phyloP scores from a whole-genome alignment of 1,140 invertebrate species.

The Portunus trituberculatus region DNA sequence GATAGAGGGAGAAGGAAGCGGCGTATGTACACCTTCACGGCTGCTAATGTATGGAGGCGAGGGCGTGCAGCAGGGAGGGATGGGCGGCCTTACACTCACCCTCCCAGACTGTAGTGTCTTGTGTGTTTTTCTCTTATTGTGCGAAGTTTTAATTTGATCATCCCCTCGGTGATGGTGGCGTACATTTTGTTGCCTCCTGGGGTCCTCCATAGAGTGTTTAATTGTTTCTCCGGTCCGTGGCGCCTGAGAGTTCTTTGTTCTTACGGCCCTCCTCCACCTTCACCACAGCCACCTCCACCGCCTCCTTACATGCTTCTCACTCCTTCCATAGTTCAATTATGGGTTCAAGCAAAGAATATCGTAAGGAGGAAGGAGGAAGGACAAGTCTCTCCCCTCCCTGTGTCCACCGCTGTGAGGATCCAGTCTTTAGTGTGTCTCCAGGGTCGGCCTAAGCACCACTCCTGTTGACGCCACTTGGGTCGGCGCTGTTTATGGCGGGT shows the following conservation, averaged over 20 bases:
- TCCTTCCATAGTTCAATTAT: neutral
- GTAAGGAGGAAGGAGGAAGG: neutral
- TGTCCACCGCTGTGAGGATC: neutral
- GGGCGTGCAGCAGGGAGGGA: neutral
- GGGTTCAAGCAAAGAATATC: neutral
- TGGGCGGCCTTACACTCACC: neutral
- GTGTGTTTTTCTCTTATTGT: conserved; percentile 52
- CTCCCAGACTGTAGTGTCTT: neutral
- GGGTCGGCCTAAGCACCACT: neutral
- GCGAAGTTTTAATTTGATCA: conserved; percentile 68
- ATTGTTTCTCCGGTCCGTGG: conserved; percentile 53
- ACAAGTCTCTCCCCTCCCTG: neutral
- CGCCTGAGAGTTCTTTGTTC: neutral
- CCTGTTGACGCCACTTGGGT: neutral
- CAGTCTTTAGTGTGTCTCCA: neutral
- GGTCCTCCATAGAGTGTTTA: conserved; percentile 48
- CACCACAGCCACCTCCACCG: neutral
- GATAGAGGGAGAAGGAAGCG: conserved; percentile 70
- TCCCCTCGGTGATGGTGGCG: conserved; percentile 58
- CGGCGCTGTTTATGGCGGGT: neutral
- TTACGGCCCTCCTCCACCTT: neutral
- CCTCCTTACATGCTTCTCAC: neutral
- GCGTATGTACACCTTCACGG: conserved; percentile 59
- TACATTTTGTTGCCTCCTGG: conserved; percentile 61
- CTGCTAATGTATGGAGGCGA: conserved; percentile 62